Evolutionary conservation across 2,113 vertebrate genomes (phyloP), one percentile per base, ranked within the genome.

Genomic region (Mustelus asterias): DNA sequence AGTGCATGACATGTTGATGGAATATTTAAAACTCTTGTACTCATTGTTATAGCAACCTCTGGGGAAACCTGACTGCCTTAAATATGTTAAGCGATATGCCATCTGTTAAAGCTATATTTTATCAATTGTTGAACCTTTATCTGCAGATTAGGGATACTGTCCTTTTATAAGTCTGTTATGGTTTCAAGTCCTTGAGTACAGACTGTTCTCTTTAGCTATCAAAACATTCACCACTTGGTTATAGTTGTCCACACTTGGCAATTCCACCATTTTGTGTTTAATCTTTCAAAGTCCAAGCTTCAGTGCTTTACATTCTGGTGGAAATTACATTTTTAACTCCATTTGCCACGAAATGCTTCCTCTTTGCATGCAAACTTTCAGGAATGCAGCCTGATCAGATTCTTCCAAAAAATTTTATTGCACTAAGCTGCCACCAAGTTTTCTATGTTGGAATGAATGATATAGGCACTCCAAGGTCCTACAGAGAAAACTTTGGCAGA

Each of bases 101-200:
- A 94, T 37, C 33, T 94, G 93, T 44, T 94, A 94, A 92, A n/a
- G 58, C 88, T 94, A 44, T 95, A 29, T 72, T 95, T 72, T 95
- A 95, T 72, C 41, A 72, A 94, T 13, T 95, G 24, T 95, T 72
- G 94, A 95, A 48, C 37, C 70, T 41, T 93, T 95, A 95, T 95
- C 65, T 76, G 41, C 22, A 48, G 67, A 94, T 94, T 72, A 95
- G 29, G 26, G 69, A 54, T 29, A 72, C 65, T 94, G 93, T 70
- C 93, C 44, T 11, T 95, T 95, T 95, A 48, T 70, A 72, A 70
- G 37, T 72, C 44, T 70, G 14, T 95, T 95, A 41, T 95, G 11
- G 67, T 95, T 95, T 48, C 93, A 95, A 72, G 18, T 67, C 60
- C 58, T 67, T 93, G 89, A 93, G 41, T 54, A 54, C 44, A 72